Evolutionary conservation across 2,888 invertebrate species (phyloP).

Genomic region (Clepsis dumicolana): DNA sequence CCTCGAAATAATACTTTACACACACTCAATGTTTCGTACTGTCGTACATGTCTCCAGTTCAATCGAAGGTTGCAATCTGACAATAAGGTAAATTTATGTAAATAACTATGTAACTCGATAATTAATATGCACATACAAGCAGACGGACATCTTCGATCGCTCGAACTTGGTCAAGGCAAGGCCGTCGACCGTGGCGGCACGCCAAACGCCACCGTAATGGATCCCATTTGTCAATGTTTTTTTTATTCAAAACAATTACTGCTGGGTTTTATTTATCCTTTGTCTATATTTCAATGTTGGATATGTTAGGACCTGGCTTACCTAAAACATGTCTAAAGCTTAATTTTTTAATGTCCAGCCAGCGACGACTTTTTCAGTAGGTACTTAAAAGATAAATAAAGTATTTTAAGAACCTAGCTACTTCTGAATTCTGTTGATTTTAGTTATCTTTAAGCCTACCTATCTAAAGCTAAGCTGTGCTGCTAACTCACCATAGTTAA

Average conservation of each 20-base stretch:
- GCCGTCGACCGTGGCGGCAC: slow-evolving; percentile 77
- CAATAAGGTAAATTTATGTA: slow-evolving; percentile 57
- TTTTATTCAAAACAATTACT: slow-evolving; percentile 70
- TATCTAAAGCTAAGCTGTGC: no score
- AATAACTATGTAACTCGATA: slow-evolving; percentile 58
- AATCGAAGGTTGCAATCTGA: slow-evolving; percentile 24
- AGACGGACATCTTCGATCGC: slow-evolving; percentile 66
- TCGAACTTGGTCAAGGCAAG: slow-evolving; percentile 82
- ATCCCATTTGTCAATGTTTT: slow-evolving; percentile 68
- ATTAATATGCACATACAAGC: slow-evolving; percentile 67
- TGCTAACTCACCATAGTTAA: no score
- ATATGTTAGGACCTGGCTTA: no score
- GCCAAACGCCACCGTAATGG: slow-evolving; percentile 71
- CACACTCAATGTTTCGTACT: not conserved
- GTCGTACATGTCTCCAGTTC: slow-evolving; percentile 15
- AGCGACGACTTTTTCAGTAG: no score
- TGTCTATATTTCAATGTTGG: not conserved
- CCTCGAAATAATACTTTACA: not conserved
- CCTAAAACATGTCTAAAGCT: no score
- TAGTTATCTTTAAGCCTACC: no score
- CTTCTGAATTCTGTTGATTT: no score
- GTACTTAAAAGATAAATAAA: no score
- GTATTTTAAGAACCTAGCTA: no score
- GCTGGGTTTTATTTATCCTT: slow-evolving; percentile 48
- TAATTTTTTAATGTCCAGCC: no score